A percentile compares a stretch with the other conserved stretches of the same genome.
phyloP scores from a whole-genome alignment of 2,113 vertebrate species.

The Ictalurus punctatus region DNA sequence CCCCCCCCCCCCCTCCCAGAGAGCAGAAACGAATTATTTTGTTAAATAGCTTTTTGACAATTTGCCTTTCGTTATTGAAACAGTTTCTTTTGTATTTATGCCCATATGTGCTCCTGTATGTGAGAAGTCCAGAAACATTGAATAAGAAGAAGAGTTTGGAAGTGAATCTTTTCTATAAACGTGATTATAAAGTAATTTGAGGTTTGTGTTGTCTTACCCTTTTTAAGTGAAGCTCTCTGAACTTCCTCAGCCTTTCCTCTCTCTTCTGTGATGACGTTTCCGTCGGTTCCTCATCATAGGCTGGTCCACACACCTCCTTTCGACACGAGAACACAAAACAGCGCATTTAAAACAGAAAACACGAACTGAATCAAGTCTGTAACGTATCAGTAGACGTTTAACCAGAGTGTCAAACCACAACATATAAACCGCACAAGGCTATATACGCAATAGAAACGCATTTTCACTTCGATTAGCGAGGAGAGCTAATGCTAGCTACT shows the following conservation, averaged over 20 bases:
- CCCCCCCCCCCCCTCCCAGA: no score
- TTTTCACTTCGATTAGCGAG: neutral
- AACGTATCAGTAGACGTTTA: no score
- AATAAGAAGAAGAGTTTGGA: no score
- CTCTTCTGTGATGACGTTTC: conserved; percentile 73
- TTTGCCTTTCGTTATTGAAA: neutral
- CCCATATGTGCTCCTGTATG: neutral
- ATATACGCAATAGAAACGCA: neutral
- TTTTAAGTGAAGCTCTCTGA: conserved; percentile 89
- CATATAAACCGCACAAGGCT: neutral
- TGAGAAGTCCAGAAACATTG: neutral
- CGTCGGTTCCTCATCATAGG: conserved; percentile 47
- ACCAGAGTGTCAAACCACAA: no score
- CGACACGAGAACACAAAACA: neutral
- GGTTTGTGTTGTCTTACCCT: conserved; percentile 70
- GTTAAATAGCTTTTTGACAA: neutral
- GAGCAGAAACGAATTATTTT: neutral
- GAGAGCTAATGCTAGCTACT: neutral
- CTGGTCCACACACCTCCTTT: conserved; percentile 50
- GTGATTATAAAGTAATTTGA: neutral
- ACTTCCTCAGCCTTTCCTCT: conserved; percentile 83
- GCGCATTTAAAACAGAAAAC: neutral
- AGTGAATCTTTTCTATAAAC: neutral
- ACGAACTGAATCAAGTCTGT: neutral
- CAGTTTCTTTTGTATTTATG: neutral